Evolutionary conservation across 1,140 invertebrate species (phyloP).

Genomic region (Brachionus koreanus): DNA sequence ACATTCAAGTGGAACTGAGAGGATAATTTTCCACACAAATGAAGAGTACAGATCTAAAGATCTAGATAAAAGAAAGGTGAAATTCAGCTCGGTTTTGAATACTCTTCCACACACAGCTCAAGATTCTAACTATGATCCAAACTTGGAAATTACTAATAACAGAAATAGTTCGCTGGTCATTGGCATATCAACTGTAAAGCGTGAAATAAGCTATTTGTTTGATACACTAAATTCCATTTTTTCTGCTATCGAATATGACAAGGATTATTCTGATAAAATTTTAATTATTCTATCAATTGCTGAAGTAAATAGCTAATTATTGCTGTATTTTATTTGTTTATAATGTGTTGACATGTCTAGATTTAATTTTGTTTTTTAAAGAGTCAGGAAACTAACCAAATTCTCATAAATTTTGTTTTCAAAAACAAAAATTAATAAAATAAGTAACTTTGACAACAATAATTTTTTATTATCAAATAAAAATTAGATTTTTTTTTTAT

Average conservation of each 20-base stretch:
- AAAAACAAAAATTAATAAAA: too few relatives aligned
- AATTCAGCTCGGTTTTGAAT: background rate
- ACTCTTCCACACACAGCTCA: background rate
- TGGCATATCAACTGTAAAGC: conserved; percentile 79
- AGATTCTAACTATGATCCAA: background rate
- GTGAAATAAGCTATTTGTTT: conserved; percentile 81
- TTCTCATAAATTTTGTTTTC: too few relatives aligned
- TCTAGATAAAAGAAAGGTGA: background rate
- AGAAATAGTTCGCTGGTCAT: conserved; percentile 67
- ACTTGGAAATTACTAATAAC: background rate
- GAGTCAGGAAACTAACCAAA: background rate
- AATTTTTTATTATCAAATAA: conserved; percentile 19
- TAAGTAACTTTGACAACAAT: conserved; percentile 58
- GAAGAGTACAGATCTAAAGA: background rate
- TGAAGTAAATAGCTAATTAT: background rate
- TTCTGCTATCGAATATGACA: conserved; percentile 71
- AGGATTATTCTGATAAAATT: conserved; percentile 75
- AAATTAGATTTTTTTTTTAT: conserved; percentile 45
- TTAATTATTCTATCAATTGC: conserved; percentile 77
- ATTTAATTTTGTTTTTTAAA: background rate
- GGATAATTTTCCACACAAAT: background rate
- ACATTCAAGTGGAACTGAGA: background rate
- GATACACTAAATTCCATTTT: conserved; percentile 81
- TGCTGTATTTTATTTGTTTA: background rate
- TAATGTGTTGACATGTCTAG: background rate